Conservation (phyloP, 2,113 vertebrate genomes). For the Engystomops pustulosus region DNA sequence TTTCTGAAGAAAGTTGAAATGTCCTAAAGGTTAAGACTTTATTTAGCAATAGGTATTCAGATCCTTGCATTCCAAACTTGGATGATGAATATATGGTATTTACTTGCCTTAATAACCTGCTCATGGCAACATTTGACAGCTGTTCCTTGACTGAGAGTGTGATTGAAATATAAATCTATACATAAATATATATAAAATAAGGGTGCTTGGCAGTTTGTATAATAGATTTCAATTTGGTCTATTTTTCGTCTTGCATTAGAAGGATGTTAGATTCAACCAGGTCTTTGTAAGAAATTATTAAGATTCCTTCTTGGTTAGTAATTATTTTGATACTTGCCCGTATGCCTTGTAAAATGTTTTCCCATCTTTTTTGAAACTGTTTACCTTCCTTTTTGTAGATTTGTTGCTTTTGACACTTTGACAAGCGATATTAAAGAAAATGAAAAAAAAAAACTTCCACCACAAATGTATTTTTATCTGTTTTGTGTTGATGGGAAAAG, state of each 20-base stretch:
- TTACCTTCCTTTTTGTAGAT: constrained; percentile 40
- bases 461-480: constrained; percentile 21
- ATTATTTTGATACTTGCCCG: constrained; percentile 54
- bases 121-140: not conserved
- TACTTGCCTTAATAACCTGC: constrained; percentile 54
- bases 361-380: constrained; percentile 14
- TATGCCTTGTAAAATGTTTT: constrained; percentile 45
- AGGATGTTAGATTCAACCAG: constrained; percentile 33
- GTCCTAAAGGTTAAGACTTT: not conserved
- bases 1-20: not conserved
- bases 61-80: constrained; percentile 38
- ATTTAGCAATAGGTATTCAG: not conserved
- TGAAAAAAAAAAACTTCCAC: not conserved
- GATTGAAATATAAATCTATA: constrained; percentile 24
- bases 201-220: constrained; percentile 56
- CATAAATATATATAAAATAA: constrained; percentile 24
- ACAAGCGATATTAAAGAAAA: constrained; percentile 34
- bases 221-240: constrained; percentile 49
- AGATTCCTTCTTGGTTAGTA: constrained; percentile 39
- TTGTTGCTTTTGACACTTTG: constrained; percentile 41
- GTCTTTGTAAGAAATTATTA: constrained; percentile 34
- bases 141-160: constrained; percentile 23
- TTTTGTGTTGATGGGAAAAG: constrained; percentile 41
- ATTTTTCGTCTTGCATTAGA: constrained; percentile 46
- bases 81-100: not conserved